phyloP scores from a whole-genome alignment of 2,888 invertebrate species.

The Epinotia demarniana region DNA sequence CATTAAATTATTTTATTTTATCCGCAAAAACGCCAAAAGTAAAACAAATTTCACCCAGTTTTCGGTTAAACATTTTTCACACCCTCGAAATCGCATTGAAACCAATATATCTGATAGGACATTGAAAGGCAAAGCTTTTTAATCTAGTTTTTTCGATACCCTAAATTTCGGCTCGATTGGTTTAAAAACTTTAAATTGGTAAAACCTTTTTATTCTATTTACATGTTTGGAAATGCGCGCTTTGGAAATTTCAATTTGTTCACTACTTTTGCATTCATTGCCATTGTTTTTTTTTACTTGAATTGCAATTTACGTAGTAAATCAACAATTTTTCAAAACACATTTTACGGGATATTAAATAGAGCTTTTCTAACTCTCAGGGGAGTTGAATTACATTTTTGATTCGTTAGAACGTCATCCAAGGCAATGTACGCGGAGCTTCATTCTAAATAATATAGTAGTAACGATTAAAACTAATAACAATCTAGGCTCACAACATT shows the following conservation, averaged over 20 bases:
- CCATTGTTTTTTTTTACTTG: neutral
- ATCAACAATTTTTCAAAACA: neutral
- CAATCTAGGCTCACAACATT: too few species aligned
- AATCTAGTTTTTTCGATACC: conserved; percentile 31
- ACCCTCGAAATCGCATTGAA: conserved; percentile 23
- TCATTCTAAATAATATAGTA: too few species aligned
- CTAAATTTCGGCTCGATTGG: conserved; percentile 24
- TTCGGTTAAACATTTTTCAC: conserved; percentile 18
- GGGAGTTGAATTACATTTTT: too few species aligned
- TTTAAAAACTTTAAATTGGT: conserved; percentile 35
- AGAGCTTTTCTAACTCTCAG: too few species aligned
- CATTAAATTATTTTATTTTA: neutral
- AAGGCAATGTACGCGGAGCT: too few species aligned
- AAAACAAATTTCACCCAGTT: conserved; percentile 1
- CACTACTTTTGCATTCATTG: conserved; percentile 5
- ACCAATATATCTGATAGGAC: conserved; percentile 35
- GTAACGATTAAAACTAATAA: too few species aligned
- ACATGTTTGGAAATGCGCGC: conserved; percentile 14
- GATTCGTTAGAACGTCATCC: too few species aligned
- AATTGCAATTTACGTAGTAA: neutral
- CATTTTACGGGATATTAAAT: too few species aligned
- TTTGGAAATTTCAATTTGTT: conserved; percentile 27
- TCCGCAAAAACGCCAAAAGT: neutral
- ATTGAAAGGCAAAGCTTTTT: conserved; percentile 43
- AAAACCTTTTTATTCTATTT: conserved; percentile 23